Conservation (phyloP, 2,888 invertebrate genomes). For the Lasioglossum morio region DNA sequence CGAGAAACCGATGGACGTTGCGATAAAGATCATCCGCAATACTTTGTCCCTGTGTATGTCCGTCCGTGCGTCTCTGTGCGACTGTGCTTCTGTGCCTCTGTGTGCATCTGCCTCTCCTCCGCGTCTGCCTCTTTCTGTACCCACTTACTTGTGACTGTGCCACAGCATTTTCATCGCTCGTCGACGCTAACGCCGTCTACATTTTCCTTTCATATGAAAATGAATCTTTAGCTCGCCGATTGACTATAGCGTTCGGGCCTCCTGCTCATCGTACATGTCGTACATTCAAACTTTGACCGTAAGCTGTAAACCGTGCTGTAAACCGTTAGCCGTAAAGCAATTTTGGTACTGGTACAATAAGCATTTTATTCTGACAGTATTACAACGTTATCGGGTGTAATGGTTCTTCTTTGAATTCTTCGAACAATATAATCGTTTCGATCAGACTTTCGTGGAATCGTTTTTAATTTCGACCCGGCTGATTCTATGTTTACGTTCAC, state of each 20-base stretch:
- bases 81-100: background rate
- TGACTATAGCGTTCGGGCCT: background rate
- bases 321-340: background rate
- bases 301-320: background rate
- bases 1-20: constrained; percentile 38
- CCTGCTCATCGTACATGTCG: background rate
- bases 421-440: background rate
- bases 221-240: constrained; percentile 22
- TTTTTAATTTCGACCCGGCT: background rate
- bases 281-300: background rate
- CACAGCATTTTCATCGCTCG: constrained; percentile 24
- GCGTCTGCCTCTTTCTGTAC: background rate
- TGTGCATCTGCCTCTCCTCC: background rate
- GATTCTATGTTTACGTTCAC: background rate
- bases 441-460: background rate
- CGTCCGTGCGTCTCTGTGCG: background rate
- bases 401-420: background rate
- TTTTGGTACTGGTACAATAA: background rate
- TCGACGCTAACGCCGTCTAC: background rate
- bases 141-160: background rate
- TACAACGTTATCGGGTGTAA: background rate
- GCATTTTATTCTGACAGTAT: background rate
- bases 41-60: background rate
- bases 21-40: constrained; percentile 57
- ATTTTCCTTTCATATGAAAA: constrained; percentile 34